Evolutionary conservation across 2,113 vertebrate genomes (phyloP), one percentile per base, ranked within the genome.

Genomic region (Eurystomus gularis): DNA sequence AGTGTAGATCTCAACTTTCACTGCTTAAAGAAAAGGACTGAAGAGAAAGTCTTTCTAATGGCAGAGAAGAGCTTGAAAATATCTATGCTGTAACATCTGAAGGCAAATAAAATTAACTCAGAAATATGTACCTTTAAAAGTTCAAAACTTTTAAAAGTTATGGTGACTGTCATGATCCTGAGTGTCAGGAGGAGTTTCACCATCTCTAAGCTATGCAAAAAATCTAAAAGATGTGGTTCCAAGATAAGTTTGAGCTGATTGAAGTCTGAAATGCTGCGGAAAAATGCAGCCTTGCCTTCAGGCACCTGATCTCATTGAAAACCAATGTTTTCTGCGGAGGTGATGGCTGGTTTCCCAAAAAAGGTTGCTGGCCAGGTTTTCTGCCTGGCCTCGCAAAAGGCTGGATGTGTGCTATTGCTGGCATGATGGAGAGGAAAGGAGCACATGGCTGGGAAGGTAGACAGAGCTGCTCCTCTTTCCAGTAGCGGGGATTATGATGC

Each of bases 231-330:
- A 46, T 2, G 0, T 26, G 24, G 17, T 75, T 80, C 75, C 55
- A 44, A 54, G 68, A 49, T 39, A 26, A 19, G 8, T 44, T 89
- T 5, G 6, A 64, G 60, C 31, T 84, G 46, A 82, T 78, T 73
- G 21, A 20, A 83, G 52, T 21, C 69, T 84, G 69, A 84, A 94
- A 76, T 9, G 13, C 25, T 75, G 71, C 83, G 68, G 80, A 91
- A 92, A 86, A 94, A 84, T 0, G 5, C 7, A 6, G 61, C 55
- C 52, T 78, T 95, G 91, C 77, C 69, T 87, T 92, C 11, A 12
- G 83, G 80, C 83, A 94, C 77, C 46, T 82, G 83, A 89, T 91
- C 69, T 92, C 81, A 82, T 71, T 51, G 91, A 60, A 91, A 94
- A 78, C 29, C 55, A 60, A 6, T n/a, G 83, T 77, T 82, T 73